Percentiles rank a stretch among this genome's conserved stretches.
phyloP scores from a whole-genome alignment of 2,888 invertebrate species.

The Pristionchus exspectatus region DNA sequence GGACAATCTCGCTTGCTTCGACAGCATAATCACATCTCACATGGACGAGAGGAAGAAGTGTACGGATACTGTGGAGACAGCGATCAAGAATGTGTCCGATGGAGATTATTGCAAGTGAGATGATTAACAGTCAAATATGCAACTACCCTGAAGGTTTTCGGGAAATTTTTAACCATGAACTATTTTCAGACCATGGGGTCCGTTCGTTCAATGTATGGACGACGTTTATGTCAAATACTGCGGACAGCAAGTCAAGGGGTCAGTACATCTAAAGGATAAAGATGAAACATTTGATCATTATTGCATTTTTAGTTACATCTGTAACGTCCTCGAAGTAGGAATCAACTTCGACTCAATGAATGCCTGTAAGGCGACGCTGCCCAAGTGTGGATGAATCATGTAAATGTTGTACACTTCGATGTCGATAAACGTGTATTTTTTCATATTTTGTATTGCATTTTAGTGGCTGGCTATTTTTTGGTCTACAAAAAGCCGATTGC shows the following conservation, averaged over 20 bases:
- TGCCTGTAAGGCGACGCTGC: background rate
- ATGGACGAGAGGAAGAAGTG: slow-evolving; percentile 26
- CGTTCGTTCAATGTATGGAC: background rate
- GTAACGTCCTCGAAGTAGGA: slow-evolving; percentile 14
- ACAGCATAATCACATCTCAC: background rate
- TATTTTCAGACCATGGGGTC: slow-evolving; percentile 4
- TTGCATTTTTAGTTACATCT: slow-evolving; percentile 12
- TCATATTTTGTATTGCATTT: background rate
- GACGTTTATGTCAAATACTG: slow-evolving; percentile 48
- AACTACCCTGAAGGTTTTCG: background rate
- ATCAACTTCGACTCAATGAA: slow-evolving; percentile 42
- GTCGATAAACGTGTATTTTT: background rate
- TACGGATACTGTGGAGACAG: background rate
- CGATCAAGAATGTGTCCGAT: slow-evolving; percentile 26
- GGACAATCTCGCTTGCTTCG: slow-evolving; percentile 27
- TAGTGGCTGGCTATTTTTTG: background rate
- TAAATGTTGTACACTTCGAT: background rate
- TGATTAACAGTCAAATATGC: background rate
- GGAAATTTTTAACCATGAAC: background rate
- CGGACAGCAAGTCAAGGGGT: slow-evolving; percentile 33
- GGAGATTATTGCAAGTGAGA: slow-evolving; percentile 50
- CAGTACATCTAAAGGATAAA: background rate
- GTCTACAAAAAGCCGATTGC: background rate
- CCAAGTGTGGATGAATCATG: background rate
- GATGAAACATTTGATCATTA: background rate